Evolutionary conservation across 2,888 invertebrate species (phyloP), one percentile per base, ranked within the genome.

Genomic region (Lobophora halterata): DNA sequence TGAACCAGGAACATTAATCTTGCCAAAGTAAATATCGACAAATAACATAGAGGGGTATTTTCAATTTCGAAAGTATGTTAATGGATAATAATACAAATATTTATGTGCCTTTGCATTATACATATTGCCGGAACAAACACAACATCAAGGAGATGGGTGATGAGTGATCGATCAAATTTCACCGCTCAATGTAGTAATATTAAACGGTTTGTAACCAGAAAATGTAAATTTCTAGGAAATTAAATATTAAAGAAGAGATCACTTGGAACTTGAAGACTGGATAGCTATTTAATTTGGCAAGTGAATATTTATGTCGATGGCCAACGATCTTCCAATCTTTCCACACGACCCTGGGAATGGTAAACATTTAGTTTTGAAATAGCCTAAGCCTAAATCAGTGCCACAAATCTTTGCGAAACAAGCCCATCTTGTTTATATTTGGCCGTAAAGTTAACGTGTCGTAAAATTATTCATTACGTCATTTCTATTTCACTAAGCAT

Each of bases 401-500:
- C 7, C 32, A 37, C 27, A 23, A 10, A 42, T 40, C 46, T 49
- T 45, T 52, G 49, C 52, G 56, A 58, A 55, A 55, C 56, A 57
- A 46, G 49, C 47, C 42, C 41, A 42, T 30, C 29, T 26, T 38
- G 30, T 41, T 65, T 60, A 54, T 54, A 47, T 51, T 36, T 52
- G 32, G 39, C 57, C 68, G 70, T 50, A 69, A 71, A 70, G 65
- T 70, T 63, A 62, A 65, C 62, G 56, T 39, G 46, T 60, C 71
- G 53, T 74, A n/a, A n/a, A n/a, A 58, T 72, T 66, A 62, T 62
- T 49, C 44, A 48, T 64, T 53, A 58, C 65, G 63, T 70, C 68
- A 69, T 47, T 34, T 31, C 19, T 32, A 56, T 59, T 59, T 52
- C 39, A 47, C 58, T 61, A 29, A 33, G 18, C 28, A 58, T 58